Base-by-base conservation (phyloP, 2,113 vertebrate species). In the Protobothrops mucrosquamatus region DNA sequence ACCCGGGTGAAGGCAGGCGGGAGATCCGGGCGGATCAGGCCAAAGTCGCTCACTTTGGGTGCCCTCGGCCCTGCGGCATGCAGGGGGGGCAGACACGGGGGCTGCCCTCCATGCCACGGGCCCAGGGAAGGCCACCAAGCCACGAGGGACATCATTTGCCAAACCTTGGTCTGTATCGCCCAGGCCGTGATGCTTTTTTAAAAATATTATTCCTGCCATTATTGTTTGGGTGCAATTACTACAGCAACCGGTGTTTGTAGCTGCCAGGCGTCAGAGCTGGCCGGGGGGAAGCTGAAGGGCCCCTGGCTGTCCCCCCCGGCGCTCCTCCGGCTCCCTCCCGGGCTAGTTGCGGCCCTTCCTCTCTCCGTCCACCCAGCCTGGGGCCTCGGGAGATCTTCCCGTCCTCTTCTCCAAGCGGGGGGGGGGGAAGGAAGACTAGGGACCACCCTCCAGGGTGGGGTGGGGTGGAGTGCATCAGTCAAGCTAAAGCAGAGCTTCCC, bases 221-320 rank as follows among this genome's bases (percentile, higher is more conserved):
- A 64, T 64, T 11, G 61, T 64, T 64, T 64, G 26, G 61, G 26
- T 2, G 61, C 4, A n/a, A n/a, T 64, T 61, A 10, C 24, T 61
- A 61, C 3, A 24, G 24, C 24, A 26, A 61, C 8, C 6, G 57
- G 57, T 10, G 23, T 61, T 10, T 26, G 57, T 8, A 61, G 24
- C 61, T 11, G 29, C 26, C 3, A 3, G 59, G 24, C 24, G 26
- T 61, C 59, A 26, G 26, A 61, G 59, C 24, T 26, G 59, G 8
- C 24, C 0, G 26, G 61, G 1, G 1, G 10, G 24, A 26, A 1
- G 3, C 9, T 0, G 3, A 12, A 4, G 59, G 54, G 7, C 48
- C 48, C 48, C 1, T 8, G 55, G 55, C 15, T 20, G 15, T 56
- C 55, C 55, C 5, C 26, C 61, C 61, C 10, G 11, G 24, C 3